phyloP scores from a whole-genome alignment of 2,888 invertebrate genomes.

The Cristatella mucedo region DNA sequence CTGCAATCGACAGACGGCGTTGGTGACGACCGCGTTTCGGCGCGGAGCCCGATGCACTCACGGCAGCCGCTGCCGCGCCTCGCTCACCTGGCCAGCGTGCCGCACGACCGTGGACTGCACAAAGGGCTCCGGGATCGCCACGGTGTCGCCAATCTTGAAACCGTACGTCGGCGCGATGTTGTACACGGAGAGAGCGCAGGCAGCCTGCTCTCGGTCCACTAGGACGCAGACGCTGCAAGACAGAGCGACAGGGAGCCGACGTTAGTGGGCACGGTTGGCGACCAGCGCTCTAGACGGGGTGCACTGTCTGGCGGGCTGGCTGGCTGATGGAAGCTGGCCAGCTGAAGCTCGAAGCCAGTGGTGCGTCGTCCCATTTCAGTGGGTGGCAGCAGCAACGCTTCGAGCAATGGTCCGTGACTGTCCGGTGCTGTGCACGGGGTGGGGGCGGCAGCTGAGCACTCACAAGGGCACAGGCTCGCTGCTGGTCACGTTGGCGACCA shows the following conservation, averaged over 20 bases:
- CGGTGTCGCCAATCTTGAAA: slow-evolving; percentile 65
- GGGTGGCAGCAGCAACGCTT: too few relatives aligned
- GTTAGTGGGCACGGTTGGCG: too few relatives aligned
- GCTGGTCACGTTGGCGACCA: slow-evolving; percentile 60
- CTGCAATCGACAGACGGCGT: too few relatives aligned
- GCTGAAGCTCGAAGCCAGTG: too few relatives aligned
- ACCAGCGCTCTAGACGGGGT: too few relatives aligned
- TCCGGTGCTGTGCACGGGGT: slow-evolving; percentile 10
- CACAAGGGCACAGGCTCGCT: slow-evolving; percentile 51
- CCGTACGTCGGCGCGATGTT: slow-evolving; percentile 67
- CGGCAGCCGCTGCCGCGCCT: too few relatives aligned
- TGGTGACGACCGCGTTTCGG: not conserved
- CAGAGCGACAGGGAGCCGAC: too few relatives aligned
- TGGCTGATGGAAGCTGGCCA: too few relatives aligned
- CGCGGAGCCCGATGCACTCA: not conserved
- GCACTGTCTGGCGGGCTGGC: too few relatives aligned
- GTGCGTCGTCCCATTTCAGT: too few relatives aligned
- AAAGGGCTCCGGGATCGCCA: slow-evolving; percentile 62
- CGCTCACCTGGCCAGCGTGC: slow-evolving; percentile 44
- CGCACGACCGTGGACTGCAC: slow-evolving; percentile 47
- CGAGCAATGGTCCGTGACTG: too few relatives aligned
- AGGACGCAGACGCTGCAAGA: slow-evolving; percentile 59
- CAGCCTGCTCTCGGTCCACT: slow-evolving; percentile 54
- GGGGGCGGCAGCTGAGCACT: slow-evolving; percentile 15
- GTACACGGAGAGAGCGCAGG: slow-evolving; percentile 62